Percentiles rank a stretch among this genome's conserved stretches.
Conservation (phyloP, 2,888 invertebrate species). For the Sthenelais limicola region DNA sequence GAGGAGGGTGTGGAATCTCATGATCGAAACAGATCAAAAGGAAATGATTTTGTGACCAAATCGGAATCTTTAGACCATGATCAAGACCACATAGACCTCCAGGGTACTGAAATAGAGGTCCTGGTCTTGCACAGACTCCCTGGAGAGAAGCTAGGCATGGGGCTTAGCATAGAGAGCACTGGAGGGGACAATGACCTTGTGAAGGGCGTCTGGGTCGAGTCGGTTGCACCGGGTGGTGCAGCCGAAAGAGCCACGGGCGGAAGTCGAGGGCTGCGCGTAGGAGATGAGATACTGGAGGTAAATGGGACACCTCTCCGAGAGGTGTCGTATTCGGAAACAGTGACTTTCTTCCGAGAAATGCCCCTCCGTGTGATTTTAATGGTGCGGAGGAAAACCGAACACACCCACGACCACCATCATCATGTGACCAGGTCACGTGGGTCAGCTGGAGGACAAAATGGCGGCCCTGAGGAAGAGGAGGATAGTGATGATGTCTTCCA, state of each 20-base stretch:
- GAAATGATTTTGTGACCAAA: not conserved
- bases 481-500: not conserved
- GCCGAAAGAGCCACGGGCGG: conserved; percentile 63
- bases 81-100: too few species aligned
- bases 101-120: conserved; percentile 73
- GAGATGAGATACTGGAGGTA: conserved; percentile 91
- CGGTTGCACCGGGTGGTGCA: conserved; percentile 64
- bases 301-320: conserved; percentile 85
- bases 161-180: conserved; percentile 92
- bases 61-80: too few species aligned
- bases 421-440: not conserved
- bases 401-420: too few species aligned
- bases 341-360: conserved; percentile 91
- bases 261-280: conserved; percentile 78
- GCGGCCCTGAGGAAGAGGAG: too few species aligned
- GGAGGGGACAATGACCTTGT: conserved; percentile 86
- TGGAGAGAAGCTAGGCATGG: conserved; percentile 91
- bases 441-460: not conserved
- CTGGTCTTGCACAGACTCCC: conserved; percentile 88
- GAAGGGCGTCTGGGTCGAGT: conserved; percentile 82
- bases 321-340: conserved; percentile 87
- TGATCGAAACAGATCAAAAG: not conserved
- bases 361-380: conserved; percentile 61
- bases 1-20: not conserved
- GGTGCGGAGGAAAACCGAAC: conserved; percentile 50